Evolutionary conservation across 2,888 invertebrate genomes (phyloP), one percentile per base, ranked within the genome.

Genomic region (Chironomus riparius): DNA sequence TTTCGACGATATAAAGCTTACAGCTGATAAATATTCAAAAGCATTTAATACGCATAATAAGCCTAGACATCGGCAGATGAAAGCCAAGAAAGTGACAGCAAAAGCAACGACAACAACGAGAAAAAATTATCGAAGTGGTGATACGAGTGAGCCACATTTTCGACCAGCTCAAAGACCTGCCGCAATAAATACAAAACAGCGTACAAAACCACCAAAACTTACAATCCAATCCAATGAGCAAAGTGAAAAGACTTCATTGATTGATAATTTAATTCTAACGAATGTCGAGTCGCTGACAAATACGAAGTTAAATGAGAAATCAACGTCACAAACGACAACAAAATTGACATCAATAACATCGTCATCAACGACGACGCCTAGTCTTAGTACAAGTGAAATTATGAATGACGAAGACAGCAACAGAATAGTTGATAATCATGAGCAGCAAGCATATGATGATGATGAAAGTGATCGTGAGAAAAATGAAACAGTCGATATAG

Each of bases 121-220:
- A 80, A 86, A 86, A 15, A 86, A 86, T 76, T 85, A 86, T 5
- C 85, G 86, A 80, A 86, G 86, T 78, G 87, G 88, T 80, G 89
- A 88, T 80, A 86, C 90, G 79, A 85, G 85, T 50, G 84, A 86
- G 56, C 90, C 91, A 2, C 88, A 90, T 80, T 90, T 91, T 79
- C 85, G 88, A 77, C 88, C 88, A 0, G 83, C 68, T 2, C 72
- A 73, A 47, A 65, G 74, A 48, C 74, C 74, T 18, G 47, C 74
- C 61, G 82, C 80, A 76, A 80, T 78, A 56, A 85, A 83, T 77
- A 80, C 80, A 79, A 83, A 84, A 76, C 83, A 84, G 78, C 73
- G 68, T 18, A 68, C 71, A 65, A 77, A 77, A 24, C 50, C 68
- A 38, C 61, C 72, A 15, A 80, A 82, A 78, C 76, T 76, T 28